Conservation (phyloP, 2,888 invertebrate species). For the Slavum lentiscoides region DNA sequence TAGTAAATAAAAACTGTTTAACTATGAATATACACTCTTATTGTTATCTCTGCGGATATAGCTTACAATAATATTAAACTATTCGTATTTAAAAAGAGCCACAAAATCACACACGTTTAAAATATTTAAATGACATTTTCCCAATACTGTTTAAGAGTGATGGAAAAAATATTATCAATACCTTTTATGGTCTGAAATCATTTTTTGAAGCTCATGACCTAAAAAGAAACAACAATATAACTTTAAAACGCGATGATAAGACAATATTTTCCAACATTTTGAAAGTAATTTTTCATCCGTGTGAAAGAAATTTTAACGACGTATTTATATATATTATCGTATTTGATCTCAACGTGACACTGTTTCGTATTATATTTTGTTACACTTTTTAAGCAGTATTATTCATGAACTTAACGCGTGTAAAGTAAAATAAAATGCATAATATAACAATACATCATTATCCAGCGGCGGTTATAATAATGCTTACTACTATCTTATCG, state of each 20-base stretch:
- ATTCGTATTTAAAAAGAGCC: not conserved
- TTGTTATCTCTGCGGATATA: too few relatives aligned
- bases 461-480: too few relatives aligned
- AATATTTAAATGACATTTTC: not conserved
- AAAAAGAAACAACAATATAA: not conserved
- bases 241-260: not conserved
- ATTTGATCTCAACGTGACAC: not conserved
- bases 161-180: not conserved
- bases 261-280: conserved; percentile 15
- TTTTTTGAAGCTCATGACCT: not conserved
- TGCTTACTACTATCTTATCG: not conserved
- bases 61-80: not conserved
- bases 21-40: too few relatives aligned
- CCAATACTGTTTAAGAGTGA: not conserved
- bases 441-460: conserved; percentile 10
- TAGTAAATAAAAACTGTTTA: too few relatives aligned
- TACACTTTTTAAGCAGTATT: not conserved
- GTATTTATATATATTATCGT: conserved; percentile 15
- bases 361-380: not conserved
- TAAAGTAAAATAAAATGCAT: not conserved
- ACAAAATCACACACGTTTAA: not conserved
- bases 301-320: conserved; percentile 22
- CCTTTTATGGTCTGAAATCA: not conserved
- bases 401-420: not conserved
- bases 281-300: not conserved